Base-by-base conservation (phyloP, 2,888 invertebrate genomes). In the Pristionchus japonicus region DNA sequence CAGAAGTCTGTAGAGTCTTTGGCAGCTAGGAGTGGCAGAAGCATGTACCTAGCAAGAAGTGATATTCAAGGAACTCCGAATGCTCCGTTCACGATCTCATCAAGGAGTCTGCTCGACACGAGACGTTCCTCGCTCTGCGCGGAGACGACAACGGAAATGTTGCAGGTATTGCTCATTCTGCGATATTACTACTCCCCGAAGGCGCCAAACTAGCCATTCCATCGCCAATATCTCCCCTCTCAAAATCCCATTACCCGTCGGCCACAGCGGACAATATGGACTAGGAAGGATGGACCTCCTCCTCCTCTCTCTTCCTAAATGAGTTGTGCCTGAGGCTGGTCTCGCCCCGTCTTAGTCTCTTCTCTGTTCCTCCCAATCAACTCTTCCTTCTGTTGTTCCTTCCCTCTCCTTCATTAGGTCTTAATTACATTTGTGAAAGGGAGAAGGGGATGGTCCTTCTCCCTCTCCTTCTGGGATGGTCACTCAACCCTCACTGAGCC, bases 91-190 rank as follows among this genome's bases (percentile, higher is more conserved):
- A 87, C 23, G 87, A 87, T 13, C 43, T 80, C 7, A 57, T 77
- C 27, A 87, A 87, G 37, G 86, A 86, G 34, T 77, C 61, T 7
- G 43, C 23, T 9, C 7, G 80, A 57, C 43, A 34, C 11, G 87
- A 87, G 43, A 57, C 40, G 0, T 49, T 52, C 20, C 80, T 52
- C 34, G 87, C 77, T 7, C 52, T 80, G 52, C 43, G 52, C 1
- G 87, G 61, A 80, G 87, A 80, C 43, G 49, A 49, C 57, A 87
- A 87, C 47, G 87, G 77, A 37, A 87, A 87, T 47, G 43, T 61
- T 13, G 17, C 77, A 17, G 80, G 87, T 87, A 40, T 57, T 9
- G 57, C 15, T 4, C 15, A 27, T 52, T 31, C 9, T 15, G 13
- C 34, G 31, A 67, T 9, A 67, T 67, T 67, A 67, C 17, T 67